Percentiles rank a stretch among this genome's conserved stretches.
These are phyloP conservation scores for Dendronephthya gigantea DNA, from an alignment of 64 coral and sea anemone genomes.

Conservation along the genomic window DNA sequence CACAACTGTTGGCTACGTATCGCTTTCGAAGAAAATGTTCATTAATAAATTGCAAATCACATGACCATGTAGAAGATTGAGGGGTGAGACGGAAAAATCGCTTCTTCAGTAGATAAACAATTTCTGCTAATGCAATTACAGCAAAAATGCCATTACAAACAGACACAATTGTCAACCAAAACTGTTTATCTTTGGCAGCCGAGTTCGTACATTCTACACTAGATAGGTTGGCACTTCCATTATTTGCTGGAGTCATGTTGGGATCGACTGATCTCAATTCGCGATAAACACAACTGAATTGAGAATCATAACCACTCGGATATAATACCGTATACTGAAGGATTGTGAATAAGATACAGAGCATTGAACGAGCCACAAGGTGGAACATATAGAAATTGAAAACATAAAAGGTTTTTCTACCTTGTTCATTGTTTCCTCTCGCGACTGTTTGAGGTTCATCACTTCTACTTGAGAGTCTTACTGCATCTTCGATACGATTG, in stretches of 20 bases:
- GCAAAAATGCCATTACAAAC: background rate
- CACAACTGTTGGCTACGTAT: background rate
- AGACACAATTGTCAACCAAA: background rate
- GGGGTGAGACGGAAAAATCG: background rate
- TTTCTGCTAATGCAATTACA: background rate
- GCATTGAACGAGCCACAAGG: background rate
- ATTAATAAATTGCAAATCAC: background rate
- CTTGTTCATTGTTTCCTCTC: background rate
- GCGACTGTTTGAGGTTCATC: background rate
- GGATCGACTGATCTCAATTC: background rate
- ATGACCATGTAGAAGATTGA: background rate
- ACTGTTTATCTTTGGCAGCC: background rate
- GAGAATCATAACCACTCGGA: conserved; percentile 17
- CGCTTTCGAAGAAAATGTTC: background rate
- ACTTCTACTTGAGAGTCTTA: background rate
- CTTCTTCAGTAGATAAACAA: background rate
- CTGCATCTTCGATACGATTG: conserved; percentile 18
- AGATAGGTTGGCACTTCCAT: background rate
- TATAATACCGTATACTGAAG: conserved; percentile 31
- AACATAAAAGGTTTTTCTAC: background rate
- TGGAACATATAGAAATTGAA: conserved; percentile 30
- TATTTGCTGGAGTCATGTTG: background rate
- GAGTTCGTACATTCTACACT: background rate
- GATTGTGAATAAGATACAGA: conserved; percentile 21
- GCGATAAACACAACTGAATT: background rate